Evolutionary conservation across 2,888 invertebrate species (phyloP).

Genomic region (Diaprepes abbreviatus): DNA sequence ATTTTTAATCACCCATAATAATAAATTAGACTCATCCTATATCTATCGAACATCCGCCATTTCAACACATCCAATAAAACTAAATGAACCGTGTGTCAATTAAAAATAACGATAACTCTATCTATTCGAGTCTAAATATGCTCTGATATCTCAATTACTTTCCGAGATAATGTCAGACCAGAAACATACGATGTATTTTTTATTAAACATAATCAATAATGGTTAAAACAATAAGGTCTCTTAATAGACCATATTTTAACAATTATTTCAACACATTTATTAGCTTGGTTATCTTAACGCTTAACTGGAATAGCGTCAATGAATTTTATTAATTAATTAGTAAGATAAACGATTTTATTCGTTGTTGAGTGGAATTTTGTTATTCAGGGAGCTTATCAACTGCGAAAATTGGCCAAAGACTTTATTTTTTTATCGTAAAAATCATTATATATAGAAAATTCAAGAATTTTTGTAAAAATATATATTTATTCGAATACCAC

Average conservation of each 20-base stretch:
- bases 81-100: conserved; percentile 28
- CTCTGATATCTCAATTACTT: conserved; percentile 23
- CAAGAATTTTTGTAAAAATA: too few relatives aligned
- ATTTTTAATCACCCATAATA: too few relatives aligned
- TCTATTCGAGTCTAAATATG: not conserved
- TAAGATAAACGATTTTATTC: not conserved
- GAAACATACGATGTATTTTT: conserved; percentile 32
- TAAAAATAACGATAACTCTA: conserved; percentile 14
- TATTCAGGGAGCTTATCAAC: too few relatives aligned
- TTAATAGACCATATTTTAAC: conserved; percentile 25
- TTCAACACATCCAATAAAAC: conserved; percentile 12
- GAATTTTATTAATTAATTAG: conserved; percentile 4
- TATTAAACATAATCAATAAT: conserved; percentile 15
- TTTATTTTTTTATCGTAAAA: too few relatives aligned
- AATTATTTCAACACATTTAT: conserved; percentile 29
- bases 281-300: conserved; percentile 4
- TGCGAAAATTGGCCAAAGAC: too few relatives aligned
- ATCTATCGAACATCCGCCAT: conserved; percentile 10
- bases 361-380: too few relatives aligned
- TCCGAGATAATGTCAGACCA: conserved; percentile 22
- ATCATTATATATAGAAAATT: too few relatives aligned
- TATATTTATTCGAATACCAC: too few relatives aligned
- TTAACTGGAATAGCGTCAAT: not conserved
- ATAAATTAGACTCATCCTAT: too few relatives aligned
- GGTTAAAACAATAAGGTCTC: conserved; percentile 15